Base-by-base conservation (phyloP, 2,113 vertebrate genomes). In the Steatornis caripensis region DNA sequence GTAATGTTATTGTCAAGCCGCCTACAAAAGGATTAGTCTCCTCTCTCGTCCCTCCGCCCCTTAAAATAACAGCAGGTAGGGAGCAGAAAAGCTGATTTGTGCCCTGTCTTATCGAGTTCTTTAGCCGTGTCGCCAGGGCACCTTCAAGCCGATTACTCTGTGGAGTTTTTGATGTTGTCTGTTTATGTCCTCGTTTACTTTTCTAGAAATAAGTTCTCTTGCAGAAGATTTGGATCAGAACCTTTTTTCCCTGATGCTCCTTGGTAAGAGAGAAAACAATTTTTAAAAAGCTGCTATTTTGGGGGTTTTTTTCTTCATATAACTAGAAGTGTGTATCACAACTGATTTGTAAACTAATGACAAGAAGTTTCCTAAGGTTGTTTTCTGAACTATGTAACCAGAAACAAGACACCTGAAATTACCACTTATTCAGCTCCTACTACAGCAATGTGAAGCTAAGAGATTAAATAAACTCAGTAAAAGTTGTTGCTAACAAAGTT, bases 31-130 rank as follows among this genome's bases (percentile, higher is more conserved):
- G 89, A 95, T 96, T 96, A 96, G 27, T 66, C 14, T 70, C 17
- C 27, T 65, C 20, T 39, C 19, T 15, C 30, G 13, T 18, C 23
- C 34, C 18, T 24, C n/a, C 15, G 1, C 8, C 54, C 29, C 94
- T 68, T 81, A 91, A 94, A 94, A 95, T 97, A 96, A 41, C 57
- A 86, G 86, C 72, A 89, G 84, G 93, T 89, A 90, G 62, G 61
- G 81, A 93, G 74, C 48, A 72, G 87, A 54, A 93, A 95, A 96
- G 89, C 93, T 91, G 95, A 91, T 97, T 95, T 96, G 95, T 95
- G 93, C 89, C 68, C 61, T 81, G 1, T 54, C 23, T 72, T 93
- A 91, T 77, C 51, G 79, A 65, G 83, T 83, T 89, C 88, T 86
- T 92, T 62, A 78, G 78, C 49, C 23, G 9, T 87, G 76, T 94